phyloP scores from a whole-genome alignment of 1,140 invertebrate genomes.

The Bacillus rossius region DNA sequence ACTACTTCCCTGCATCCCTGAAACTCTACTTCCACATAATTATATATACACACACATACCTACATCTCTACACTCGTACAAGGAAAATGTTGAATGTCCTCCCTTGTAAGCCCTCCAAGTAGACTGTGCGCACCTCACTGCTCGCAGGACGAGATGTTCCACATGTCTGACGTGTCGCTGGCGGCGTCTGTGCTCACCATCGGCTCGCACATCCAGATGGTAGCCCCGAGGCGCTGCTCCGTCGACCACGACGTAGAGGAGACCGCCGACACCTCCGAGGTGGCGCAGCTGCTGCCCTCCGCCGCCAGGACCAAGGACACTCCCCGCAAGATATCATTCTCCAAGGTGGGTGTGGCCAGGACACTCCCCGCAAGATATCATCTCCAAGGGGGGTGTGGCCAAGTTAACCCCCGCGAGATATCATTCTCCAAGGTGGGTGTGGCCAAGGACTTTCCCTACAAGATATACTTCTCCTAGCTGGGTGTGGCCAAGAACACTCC shows the following conservation, averaged over 20 bases:
- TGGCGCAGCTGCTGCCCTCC: background rate
- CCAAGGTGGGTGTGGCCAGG: background rate
- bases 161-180: slow-evolving; percentile 9
- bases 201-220: slow-evolving; percentile 3
- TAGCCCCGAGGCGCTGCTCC: background rate
- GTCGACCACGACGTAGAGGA: background rate
- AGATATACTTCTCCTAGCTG: background rate
- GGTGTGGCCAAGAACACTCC: background rate
- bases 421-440: slow-evolving; percentile 3
- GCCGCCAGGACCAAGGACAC: background rate
- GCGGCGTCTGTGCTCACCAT: background rate
- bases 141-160: slow-evolving; percentile 12
- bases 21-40: too few relatives aligned
- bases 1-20: too few relatives aligned
- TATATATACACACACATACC: too few relatives aligned
- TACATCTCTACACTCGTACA: too few relatives aligned
- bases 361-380: background rate
- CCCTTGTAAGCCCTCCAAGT: too few relatives aligned
- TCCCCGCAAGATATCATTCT: background rate
- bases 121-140: too few relatives aligned
- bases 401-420: background rate
- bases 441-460: background rate
- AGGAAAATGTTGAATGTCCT: too few relatives aligned
- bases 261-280: background rate
- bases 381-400: background rate